Evolutionary conservation across 1,140 invertebrate species (phyloP), one percentile per base, ranked within the genome.

Genomic region (Drosophila teissieri): DNA sequence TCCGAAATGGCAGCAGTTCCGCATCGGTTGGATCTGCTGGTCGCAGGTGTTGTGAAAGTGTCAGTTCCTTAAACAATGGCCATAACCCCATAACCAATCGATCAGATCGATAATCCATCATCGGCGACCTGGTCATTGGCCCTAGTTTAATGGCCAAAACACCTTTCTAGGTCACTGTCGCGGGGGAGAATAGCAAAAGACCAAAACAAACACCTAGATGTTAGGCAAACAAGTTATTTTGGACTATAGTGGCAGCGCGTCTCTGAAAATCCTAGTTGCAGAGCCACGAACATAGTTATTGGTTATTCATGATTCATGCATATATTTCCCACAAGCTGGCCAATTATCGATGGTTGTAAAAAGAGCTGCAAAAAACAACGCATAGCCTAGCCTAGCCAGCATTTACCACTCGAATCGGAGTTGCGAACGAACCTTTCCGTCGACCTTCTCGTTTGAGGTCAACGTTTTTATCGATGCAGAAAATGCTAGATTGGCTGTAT

Each of bases 391-490:
- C 31, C 19, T 10, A 40, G 51, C 40, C 42, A 48, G 64, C 60
- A 44, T 64, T 68, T 49, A 70, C 45, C 24, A 70, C 51, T 54
- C 27, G 44, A 77, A 73, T 48, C 51, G 42, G 68, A 52, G 76
- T 58, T 34, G 57, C 42, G 70, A 64, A 52, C 67, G 49, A 68
- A 68, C 63, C 63, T 67, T 73, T 73, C 61, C 55, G 49, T 53
- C 68, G 81, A 84, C 84, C 84, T 85, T 58, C 49, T 53, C 39
- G 46, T 49, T 88, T 90, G 84, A 88, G 84, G 84, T 88, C 84
- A 88, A 90, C 73, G 77, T 49, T 70, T 80, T 84, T 74, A 80
- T 72, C 68, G 80, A 77, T 89, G 84, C 75, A 86, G 75, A 86
- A 86, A 86, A 54, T 49, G 45, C 52, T 56, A 27, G 60, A 46